Base-by-base conservation (phyloP, 2,113 vertebrate genomes). In the Jacana jacana region DNA sequence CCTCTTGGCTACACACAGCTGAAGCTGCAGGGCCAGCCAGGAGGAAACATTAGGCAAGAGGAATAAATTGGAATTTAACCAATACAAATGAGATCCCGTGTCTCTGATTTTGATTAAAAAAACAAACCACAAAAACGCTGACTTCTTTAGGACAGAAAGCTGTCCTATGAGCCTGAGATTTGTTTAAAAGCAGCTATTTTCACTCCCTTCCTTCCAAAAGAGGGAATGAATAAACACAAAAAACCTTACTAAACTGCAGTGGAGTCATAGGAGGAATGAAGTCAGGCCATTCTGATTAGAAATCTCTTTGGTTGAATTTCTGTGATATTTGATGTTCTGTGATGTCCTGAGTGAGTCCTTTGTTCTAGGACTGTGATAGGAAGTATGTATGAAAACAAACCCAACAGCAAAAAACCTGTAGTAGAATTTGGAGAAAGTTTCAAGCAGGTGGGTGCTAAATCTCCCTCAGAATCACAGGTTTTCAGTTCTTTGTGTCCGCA, bases 81-180 rank as follows among this genome's bases (percentile, higher is more conserved):
- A 92, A 71, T 39, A 91, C 30, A 81, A 81, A 81, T 86, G 46
- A 81, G 42, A 92, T 88, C 68, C 86, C 7, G 0, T 79, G 49
- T 88, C 76, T 90, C 83, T 68, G 88, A 92, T 86, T 95, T 88
- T 75, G 65, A 88, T 95, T 94, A 80, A 83, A 65, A 78, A 90
- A 73, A 17, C 48, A 93, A 88, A 72, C 49, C 28, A 86, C 79
- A 66, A 84, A 83, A 81, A 0, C 35, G 71, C 55, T 27, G 24
- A 89, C 46, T 78, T 88, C 72, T 90, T 73, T 71, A 75, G 42
- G 25, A 86, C 5, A 72, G 60, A 86, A 86, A 92, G 51, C 37
- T 85, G 30, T 81, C 70, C 72, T 87, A 58, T 30, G 24, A 90
- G 77, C n/a, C 57, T 76, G 39, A 89, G 86, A 19, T 70, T 88